Evolutionary conservation across 2,888 invertebrate species (phyloP).

Genomic region (Oasisia sp.): DNA sequence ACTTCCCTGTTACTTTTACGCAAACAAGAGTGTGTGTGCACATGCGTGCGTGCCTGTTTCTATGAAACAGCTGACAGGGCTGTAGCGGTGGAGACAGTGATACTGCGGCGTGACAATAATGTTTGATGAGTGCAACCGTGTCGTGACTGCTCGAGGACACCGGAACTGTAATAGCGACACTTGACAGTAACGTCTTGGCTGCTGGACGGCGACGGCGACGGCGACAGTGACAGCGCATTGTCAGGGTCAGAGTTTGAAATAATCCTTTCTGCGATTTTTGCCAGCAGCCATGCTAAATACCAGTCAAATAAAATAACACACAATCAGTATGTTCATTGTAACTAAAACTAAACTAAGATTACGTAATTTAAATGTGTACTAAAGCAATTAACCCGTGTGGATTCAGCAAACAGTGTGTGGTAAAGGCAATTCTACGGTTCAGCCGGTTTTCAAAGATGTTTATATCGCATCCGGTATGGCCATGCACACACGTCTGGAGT

Average conservation of each 20-base stretch:
- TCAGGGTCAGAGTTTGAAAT: neutral
- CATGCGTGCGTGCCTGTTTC: too few relatives aligned
- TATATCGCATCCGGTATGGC: neutral
- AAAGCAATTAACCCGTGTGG: neutral
- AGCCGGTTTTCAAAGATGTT: neutral
- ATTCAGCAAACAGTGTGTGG: neutral
- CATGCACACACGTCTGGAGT: neutral
- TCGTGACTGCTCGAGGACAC: neutral
- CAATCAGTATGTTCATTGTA: neutral
- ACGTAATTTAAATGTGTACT: neutral
- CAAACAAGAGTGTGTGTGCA: too few relatives aligned
- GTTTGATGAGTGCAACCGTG: neutral
- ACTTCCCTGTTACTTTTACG: too few relatives aligned
- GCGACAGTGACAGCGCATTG: neutral
- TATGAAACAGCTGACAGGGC: neutral
- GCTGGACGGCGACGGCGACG: neutral
- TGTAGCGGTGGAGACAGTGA: too few relatives aligned
- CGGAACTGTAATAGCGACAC: neutral
- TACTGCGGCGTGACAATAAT: neutral
- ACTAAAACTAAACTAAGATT: neutral
- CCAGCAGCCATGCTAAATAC: neutral
- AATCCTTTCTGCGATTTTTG: neutral
- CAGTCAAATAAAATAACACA: neutral
- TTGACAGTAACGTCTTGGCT: neutral
- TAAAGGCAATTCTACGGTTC: neutral